Base-by-base conservation (phyloP, 2,113 vertebrate species). In the Alosa alosa region DNA sequence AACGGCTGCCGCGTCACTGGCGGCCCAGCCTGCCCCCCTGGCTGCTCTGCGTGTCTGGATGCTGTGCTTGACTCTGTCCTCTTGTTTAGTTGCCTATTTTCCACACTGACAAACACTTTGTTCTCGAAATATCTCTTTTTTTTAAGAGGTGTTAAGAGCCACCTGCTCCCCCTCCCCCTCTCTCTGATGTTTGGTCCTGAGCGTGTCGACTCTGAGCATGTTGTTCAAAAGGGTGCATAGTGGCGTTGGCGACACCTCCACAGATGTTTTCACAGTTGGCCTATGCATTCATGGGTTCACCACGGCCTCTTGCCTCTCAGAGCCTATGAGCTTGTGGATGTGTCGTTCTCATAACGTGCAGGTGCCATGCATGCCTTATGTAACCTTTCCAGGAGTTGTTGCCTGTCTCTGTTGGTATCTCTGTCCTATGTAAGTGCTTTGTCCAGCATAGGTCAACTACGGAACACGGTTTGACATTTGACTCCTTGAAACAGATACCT, bases 1-100 rank as follows among this genome's bases (percentile, higher is more conserved):
- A 93, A 94, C 91, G 87, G 90, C 87, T 91, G 91, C 78, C 89
- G 85, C 88, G 85, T 91, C 88, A 89, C 10, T 11, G 22, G 45
- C 90, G 90, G 90, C 87, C 86, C 88, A 89, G 90, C 82, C 89
- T 36, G 31, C 31, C 72, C 72, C 25, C n/a, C 64, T 11, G 13
- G 31, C 72, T 78, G 36, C 25, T 78, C 72, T 36, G 31, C 4
- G 72, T 78, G 72, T 78, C 81, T 50, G 84, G 88, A 91, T 91
- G 90, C 88, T 87, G 57, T 88, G 86, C 90, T 91, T 82, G 84
- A 82, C 81, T 90, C 91, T 86, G 31, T 86, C 89, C 90, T 90
- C 86, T 89, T 92, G 89, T 91, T 88, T 84, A 85, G 86, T 86
- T 84, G n/a, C 47, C 84, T 90, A 47, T 31, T 83, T 36, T 31